Evolutionary conservation across 1,140 invertebrate species (phyloP).

Genomic region (Adelges cooleyi): DNA sequence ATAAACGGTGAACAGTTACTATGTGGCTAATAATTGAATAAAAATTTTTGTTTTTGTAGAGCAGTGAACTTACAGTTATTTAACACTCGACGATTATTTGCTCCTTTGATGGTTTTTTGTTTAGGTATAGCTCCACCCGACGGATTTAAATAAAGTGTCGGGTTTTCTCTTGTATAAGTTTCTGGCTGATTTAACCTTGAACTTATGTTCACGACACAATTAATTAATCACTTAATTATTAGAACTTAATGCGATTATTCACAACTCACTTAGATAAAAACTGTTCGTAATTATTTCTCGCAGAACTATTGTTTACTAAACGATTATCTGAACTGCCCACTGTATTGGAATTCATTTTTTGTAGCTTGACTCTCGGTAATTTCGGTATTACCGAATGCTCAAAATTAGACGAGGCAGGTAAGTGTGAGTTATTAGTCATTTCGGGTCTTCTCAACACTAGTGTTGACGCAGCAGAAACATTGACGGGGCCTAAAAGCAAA

Average conservation of each 20-base stretch:
- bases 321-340: neutral
- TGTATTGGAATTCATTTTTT: neutral
- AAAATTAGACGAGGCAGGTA: neutral
- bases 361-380: neutral
- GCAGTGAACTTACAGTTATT: constrained; percentile 5
- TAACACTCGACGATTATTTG: neutral
- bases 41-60: no score
- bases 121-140: constrained; percentile 22
- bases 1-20: neutral
- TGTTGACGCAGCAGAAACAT: neutral
- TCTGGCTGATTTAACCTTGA: constrained; percentile 14
- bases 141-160: neutral
- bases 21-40: neutral
- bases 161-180: neutral
- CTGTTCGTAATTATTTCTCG: constrained; percentile 11
- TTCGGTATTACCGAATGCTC: neutral
- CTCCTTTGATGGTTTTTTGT: neutral
- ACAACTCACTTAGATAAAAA: constrained; percentile 12
- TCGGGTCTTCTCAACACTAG: neutral
- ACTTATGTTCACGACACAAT: neutral
- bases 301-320: neutral
- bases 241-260: no score
- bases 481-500: neutral
- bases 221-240: no score
- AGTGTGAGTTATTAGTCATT: neutral